Percentiles rank a stretch among this genome's conserved stretches.
Conservation (phyloP, 2,797 vertebrate genomes). For the Trachurus trachurus region DNA sequence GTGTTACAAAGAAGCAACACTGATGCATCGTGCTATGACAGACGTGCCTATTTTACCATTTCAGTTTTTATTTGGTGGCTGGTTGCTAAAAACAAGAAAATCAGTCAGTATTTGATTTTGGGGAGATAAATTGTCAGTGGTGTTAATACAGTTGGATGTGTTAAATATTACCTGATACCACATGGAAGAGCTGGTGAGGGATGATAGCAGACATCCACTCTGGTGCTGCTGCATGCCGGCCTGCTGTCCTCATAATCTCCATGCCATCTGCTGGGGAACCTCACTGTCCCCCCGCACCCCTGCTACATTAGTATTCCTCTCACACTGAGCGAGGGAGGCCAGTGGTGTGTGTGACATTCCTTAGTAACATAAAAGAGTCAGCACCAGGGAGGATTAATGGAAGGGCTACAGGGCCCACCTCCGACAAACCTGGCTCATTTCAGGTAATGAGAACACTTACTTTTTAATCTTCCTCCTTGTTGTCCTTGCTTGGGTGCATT, state of each 20-base stretch:
- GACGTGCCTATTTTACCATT: not conserved
- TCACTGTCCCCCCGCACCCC: conserved; percentile 59
- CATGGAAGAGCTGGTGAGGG: conserved; percentile 53
- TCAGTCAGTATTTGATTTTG: conserved; percentile 33
- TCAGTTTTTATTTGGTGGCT: not conserved
- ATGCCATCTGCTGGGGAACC: conserved; percentile 73
- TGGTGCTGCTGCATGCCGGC: conserved; percentile 65
- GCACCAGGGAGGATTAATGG: conserved; percentile 68
- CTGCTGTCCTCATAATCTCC: conserved; percentile 77
- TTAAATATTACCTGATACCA: conserved; percentile 64
- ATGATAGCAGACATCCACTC: conserved; percentile 67
- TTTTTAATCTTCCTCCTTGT: conserved; percentile 49
- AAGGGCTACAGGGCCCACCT: conserved; percentile 43
- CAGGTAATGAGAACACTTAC: conserved; percentile 69
- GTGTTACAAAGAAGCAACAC: not conserved
- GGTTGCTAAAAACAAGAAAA: conserved; percentile 27
- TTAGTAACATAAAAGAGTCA: conserved; percentile 69
- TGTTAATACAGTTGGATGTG: conserved; percentile 40
- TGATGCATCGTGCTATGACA: not conserved
- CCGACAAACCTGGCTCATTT: conserved; percentile 62
- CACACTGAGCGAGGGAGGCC: conserved; percentile 44
- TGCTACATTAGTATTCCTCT: conserved; percentile 69
- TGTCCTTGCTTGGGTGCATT: conserved; percentile 8
- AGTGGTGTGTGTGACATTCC: conserved; percentile 45
- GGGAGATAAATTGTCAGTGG: conserved; percentile 15